phyloP scores from a whole-genome alignment of 2,888 invertebrate species.

The Sesia apiformis region DNA sequence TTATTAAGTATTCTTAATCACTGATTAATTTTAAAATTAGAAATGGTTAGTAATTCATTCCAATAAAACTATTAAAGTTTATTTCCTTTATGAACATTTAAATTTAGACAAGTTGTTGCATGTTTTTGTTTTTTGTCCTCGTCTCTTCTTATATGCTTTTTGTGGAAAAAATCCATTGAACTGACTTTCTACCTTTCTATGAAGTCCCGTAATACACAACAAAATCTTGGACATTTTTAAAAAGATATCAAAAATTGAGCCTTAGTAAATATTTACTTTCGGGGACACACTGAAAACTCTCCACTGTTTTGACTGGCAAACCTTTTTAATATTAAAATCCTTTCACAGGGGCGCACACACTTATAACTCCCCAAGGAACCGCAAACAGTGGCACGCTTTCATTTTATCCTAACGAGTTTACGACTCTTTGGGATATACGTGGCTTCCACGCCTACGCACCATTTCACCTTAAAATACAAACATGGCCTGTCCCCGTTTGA shows the following conservation, averaged over 20 bases:
- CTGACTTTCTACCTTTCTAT: no score
- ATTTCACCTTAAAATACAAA: neutral
- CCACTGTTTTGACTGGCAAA: constrained; percentile 16
- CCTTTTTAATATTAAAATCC: constrained; percentile 26
- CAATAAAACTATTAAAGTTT: no score
- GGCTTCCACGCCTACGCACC: constrained; percentile 8
- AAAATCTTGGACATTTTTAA: neutral
- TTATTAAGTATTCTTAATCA: no score
- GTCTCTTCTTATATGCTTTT: no score
- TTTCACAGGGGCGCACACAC: constrained; percentile 16
- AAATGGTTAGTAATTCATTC: no score
- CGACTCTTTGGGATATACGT: constrained; percentile 16
- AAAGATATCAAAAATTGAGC: constrained; percentile 8
- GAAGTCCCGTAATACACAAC: neutral
- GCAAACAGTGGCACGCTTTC: constrained; percentile 15
- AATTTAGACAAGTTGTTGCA: no score
- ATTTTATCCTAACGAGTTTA: constrained; percentile 20
- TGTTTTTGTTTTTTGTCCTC: no score
- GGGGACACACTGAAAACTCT: constrained; percentile 4
- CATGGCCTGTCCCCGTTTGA: neutral
- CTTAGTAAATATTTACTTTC: constrained; percentile 14
- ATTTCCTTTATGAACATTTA: no score
- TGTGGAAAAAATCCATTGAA: no score
- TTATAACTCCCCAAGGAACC: constrained; percentile 16
- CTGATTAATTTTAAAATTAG: no score